A percentile compares a stretch with the other conserved stretches of the same genome.
These are phyloP conservation scores for Pristiophorus japonicus DNA, from an alignment of 2,113 vertebrate genomes.

Conservation along the genomic window DNA sequence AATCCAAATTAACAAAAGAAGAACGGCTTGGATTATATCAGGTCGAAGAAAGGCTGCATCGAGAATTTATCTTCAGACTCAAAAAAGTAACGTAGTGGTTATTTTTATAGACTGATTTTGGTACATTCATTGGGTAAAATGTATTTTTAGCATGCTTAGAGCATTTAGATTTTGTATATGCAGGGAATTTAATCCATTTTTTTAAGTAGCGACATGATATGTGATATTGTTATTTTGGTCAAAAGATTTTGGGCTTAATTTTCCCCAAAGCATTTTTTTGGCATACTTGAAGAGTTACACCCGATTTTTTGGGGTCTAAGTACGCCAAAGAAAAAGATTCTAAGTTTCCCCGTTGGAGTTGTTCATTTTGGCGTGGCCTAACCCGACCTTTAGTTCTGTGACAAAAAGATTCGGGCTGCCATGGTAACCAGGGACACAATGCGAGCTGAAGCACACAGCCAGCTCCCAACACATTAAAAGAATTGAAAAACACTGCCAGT, in stretches of 20 bases:
- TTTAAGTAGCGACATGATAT: background rate
- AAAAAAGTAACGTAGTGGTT: slow-evolving; percentile 64
- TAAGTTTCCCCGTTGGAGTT: too few species aligned
- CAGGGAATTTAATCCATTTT: background rate
- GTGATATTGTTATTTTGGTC: background rate
- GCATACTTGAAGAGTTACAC: too few species aligned
- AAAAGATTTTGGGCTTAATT: background rate
- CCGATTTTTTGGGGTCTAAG: too few species aligned
- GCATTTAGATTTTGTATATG: background rate
- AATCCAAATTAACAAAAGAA: slow-evolving; percentile 62
- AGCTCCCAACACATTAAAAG: too few species aligned
- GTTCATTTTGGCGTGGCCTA: too few species aligned
- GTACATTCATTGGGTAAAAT: background rate
- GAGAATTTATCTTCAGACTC: slow-evolving; percentile 67
- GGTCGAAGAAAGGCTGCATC: slow-evolving; percentile 67
- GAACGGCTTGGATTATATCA: slow-evolving; percentile 64
- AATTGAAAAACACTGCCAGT: too few species aligned
- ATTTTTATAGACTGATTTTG: background rate
- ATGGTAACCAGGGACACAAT: too few species aligned
- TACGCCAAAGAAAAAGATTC: too few species aligned
- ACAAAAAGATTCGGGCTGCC: too few species aligned
- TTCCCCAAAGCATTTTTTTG: too few species aligned
- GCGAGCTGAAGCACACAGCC: too few species aligned
- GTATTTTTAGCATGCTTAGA: background rate
- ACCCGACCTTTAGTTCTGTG: too few species aligned